phyloP scores from a whole-genome alignment of 2,797 vertebrate species.

The Salmo trutta region DNA sequence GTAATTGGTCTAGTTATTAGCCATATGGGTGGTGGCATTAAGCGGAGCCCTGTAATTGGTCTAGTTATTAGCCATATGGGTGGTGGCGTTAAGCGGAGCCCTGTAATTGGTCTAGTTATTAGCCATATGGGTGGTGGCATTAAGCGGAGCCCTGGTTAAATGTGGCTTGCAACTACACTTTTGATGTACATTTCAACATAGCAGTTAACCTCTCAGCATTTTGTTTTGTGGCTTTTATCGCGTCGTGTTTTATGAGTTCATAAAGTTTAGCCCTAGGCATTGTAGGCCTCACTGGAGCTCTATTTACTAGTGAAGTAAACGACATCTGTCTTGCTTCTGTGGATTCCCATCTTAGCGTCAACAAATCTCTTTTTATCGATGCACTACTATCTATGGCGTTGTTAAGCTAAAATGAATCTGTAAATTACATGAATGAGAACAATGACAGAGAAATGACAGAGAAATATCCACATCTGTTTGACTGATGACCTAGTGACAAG shows the following conservation, averaged over 20 bases:
- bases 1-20: no score
- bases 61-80: conserved; percentile 5
- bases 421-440: neutral
- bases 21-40: no score
- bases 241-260: conserved; percentile 37
- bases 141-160: conserved; percentile 10
- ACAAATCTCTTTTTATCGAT: conserved; percentile 21
- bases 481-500: conserved; percentile 14
- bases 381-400: conserved; percentile 1
- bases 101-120: no score
- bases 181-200: conserved; percentile 21
- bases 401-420: conserved; percentile 9
- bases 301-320: conserved; percentile 15
- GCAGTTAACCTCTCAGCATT: conserved; percentile 15
- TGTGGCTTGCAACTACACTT: conserved; percentile 9
- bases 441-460: neutral
- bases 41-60: neutral
- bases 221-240: conserved; percentile 19
- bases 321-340: conserved; percentile 5
- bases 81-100: no score
- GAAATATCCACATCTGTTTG: conserved; percentile 10
- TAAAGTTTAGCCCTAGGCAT: conserved; percentile 27
- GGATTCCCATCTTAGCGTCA: conserved; percentile 14
- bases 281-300: conserved; percentile 28
- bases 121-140: neutral